Conservation (phyloP, 2,113 vertebrate genomes). For the Hipposideros armiger region DNA sequence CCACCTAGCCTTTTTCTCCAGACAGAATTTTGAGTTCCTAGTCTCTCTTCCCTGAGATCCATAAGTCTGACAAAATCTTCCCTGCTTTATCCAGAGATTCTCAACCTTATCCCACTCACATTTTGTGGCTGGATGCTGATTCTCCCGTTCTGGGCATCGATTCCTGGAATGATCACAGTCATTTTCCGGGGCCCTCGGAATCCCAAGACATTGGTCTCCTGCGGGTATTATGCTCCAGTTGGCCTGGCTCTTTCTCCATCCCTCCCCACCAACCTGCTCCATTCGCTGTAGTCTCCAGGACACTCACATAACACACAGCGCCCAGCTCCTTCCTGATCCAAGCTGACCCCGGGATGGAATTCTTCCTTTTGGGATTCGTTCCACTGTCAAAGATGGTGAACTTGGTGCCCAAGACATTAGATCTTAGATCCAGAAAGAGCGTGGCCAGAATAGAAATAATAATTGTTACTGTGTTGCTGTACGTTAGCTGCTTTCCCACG, state of each 20-base stretch:
- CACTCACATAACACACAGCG: slow-evolving; percentile 93
- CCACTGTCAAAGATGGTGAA: slow-evolving; percentile 93
- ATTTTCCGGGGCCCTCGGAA: slow-evolving; percentile 84
- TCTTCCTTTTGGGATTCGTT: slow-evolving; percentile 90
- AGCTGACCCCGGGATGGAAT: slow-evolving; percentile 88
- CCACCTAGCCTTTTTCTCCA: not conserved
- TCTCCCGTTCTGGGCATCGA: slow-evolving; percentile 76
- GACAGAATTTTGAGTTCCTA: not conserved
- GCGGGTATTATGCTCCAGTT: not conserved
- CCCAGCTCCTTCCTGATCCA: slow-evolving; percentile 92
- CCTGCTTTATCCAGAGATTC: no score
- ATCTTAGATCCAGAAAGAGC: slow-evolving; percentile 49
- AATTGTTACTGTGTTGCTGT: not conserved
- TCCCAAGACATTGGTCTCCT: slow-evolving; percentile 85
- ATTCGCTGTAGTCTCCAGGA: not conserved
- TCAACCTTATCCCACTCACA: slow-evolving; percentile 70
- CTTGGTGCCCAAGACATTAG: slow-evolving; percentile 92
- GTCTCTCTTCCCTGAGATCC: not conserved
- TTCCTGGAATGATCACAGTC: slow-evolving; percentile 83
- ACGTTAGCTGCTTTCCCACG: not conserved
- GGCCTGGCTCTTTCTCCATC: not conserved
- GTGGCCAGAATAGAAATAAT: not conserved
- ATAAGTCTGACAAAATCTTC: not conserved
- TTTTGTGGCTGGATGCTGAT: slow-evolving; percentile 80
- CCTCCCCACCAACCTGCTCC: not conserved